Percentiles rank a stretch among this genome's conserved stretches.
Conservation (phyloP, 2,797 vertebrate species). For the Premnoplex brunnescens region DNA sequence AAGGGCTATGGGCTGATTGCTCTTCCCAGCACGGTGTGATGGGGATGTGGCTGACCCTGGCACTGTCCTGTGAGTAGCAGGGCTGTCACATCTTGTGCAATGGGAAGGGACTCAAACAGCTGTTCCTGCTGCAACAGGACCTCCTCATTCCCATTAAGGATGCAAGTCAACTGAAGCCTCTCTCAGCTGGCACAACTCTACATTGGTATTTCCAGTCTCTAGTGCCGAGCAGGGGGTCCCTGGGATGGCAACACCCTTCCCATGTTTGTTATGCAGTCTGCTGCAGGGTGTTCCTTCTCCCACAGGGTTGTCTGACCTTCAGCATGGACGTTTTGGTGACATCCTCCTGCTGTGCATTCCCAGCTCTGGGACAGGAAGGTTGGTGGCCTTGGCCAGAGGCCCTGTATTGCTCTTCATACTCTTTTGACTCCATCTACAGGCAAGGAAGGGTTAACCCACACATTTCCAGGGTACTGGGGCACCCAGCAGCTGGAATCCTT, state of each 20-base stretch:
- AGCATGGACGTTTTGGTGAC: background rate
- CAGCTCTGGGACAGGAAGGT: background rate
- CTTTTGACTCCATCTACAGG: slow-evolving; percentile 14
- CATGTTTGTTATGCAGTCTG: background rate
- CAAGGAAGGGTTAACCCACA: slow-evolving; percentile 59
- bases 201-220: background rate
- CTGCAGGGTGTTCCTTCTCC: background rate
- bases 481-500: background rate
- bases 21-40: fast-evolving
- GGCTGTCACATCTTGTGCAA: background rate
- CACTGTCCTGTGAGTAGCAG: fast-evolving
- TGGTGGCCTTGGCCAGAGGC: background rate
- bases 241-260: background rate
- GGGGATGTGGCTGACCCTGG: fast-evolving
- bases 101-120: background rate
- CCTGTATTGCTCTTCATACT: background rate
- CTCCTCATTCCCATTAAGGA: background rate
- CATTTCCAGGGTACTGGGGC: slow-evolving; percentile 34
- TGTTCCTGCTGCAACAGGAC: background rate
- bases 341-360: background rate
- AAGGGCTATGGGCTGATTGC: too few species aligned
- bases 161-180: fast-evolving
- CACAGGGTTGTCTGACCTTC: background rate
- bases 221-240: background rate
- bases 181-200: background rate